These are phyloP conservation scores for Calidris pugnax DNA, from an alignment of 2,113 vertebrate genomes.

Conservation along the genomic window DNA sequence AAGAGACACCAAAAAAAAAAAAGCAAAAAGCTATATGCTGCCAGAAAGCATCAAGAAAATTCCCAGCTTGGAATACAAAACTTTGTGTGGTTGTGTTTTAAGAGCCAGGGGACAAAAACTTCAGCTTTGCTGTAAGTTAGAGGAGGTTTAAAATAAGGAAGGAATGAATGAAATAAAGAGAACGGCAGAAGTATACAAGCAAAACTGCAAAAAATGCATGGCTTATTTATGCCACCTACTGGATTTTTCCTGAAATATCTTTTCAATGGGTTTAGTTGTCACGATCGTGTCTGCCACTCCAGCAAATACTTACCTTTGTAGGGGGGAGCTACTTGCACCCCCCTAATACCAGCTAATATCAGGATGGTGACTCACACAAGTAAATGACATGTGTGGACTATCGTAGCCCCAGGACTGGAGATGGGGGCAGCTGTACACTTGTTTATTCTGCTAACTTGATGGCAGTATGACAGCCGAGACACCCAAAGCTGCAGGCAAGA, in stretches of 20 bases:
- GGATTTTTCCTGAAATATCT: slow-evolving; percentile 44
- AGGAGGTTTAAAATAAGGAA: neutral
- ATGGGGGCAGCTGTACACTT: neutral
- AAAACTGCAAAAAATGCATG: neutral
- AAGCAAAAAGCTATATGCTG: neutral
- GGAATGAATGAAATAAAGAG: neutral
- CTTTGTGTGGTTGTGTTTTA: neutral
- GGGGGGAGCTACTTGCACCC: too few species aligned
- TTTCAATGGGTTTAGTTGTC: neutral
- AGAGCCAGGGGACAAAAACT: neutral
- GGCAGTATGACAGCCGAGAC: neutral
- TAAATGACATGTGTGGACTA: neutral
- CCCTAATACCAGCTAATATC: neutral
- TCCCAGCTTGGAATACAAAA: neutral
- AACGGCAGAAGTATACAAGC: fast-evolving
- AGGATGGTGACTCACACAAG: fast-evolving
- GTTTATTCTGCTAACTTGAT: neutral
- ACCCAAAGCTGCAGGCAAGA: neutral
- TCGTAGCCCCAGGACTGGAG: neutral
- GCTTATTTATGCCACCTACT: slow-evolving; percentile 69
- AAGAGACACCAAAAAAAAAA: too few species aligned
- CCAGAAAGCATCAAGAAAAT: neutral
- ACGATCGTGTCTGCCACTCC: neutral
- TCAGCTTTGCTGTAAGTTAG: too few species aligned
- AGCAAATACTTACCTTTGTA: neutral